Conservation (phyloP, 2,888 invertebrate genomes). For the Sicus ferrugineus region DNA sequence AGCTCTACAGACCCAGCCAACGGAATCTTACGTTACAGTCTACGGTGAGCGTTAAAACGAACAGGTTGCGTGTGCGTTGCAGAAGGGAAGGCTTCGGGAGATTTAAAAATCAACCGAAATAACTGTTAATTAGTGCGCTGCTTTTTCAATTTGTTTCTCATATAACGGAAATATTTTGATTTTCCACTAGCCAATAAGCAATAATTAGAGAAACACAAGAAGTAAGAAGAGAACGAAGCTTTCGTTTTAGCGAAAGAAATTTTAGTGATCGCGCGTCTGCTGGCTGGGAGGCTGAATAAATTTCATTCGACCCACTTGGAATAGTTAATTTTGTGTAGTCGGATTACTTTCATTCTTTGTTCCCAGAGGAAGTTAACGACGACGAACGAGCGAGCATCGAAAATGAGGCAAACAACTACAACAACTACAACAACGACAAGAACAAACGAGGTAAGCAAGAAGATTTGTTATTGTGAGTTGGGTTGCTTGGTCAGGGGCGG, state of each 20-base stretch:
- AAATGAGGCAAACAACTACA: slow-evolving; percentile 29
- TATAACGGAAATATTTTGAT: slow-evolving; percentile 22
- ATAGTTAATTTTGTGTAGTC: neutral
- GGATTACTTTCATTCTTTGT: slow-evolving; percentile 8
- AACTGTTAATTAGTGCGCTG: slow-evolving; percentile 20
- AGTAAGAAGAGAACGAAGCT: neutral
- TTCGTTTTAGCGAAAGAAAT: neutral
- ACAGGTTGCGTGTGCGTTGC: slow-evolving; percentile 14
- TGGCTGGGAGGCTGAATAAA: neutral
- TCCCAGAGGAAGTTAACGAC: slow-evolving; percentile 11
- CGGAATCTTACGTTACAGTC: slow-evolving; percentile 23
- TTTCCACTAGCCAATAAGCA: neutral
- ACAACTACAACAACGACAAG: slow-evolving; percentile 37
- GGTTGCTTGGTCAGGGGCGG: too few relatives aligned
- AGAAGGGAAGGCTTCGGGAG: neutral
- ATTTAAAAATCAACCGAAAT: neutral
- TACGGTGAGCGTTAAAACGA: slow-evolving; percentile 26
- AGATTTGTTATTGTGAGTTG: neutral
- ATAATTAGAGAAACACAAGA: neutral
- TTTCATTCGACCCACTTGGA: slow-evolving; percentile 4
- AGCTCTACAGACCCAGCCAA: slow-evolving; percentile 9
- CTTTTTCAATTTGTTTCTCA: slow-evolving; percentile 8
- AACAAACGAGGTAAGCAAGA: slow-evolving; percentile 39
- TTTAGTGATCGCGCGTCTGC: neutral
- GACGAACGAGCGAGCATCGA: slow-evolving; percentile 32